Evolutionary conservation across 2,888 invertebrate genomes (phyloP).

Genomic region (Baccha elongata): DNA sequence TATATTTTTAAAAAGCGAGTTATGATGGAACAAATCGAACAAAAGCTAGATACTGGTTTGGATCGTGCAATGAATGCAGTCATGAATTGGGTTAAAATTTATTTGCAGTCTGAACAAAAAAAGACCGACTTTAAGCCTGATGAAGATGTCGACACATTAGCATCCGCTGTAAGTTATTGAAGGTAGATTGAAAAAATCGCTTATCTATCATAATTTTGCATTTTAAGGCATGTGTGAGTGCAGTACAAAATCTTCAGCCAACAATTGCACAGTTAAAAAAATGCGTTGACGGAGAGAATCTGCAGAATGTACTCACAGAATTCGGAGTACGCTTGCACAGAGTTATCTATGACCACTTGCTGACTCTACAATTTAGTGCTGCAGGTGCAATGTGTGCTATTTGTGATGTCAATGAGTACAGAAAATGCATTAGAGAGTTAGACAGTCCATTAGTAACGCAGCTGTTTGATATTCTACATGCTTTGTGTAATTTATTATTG

Average conservation of each 20-base stretch:
- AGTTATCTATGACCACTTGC: slow-evolving; percentile 96
- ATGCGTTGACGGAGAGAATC: slow-evolving; percentile 95
- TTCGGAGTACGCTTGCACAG: slow-evolving; percentile 96
- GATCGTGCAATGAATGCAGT: slow-evolving; percentile 94
- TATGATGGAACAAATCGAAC: slow-evolving; percentile 93
- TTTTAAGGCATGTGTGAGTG: slow-evolving; percentile 90
- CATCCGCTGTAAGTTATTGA: slow-evolving; percentile 88
- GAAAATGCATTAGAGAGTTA: slow-evolving; percentile 90
- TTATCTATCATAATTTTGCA: slow-evolving; percentile 75
- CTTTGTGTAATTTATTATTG: slow-evolving; percentile 96
- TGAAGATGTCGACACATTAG: slow-evolving; percentile 92
- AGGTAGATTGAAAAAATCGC: too few relatives aligned
- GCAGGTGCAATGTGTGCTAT: slow-evolving; percentile 98
- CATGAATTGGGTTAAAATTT: slow-evolving; percentile 94
- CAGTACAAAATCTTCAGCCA: slow-evolving; percentile 91
- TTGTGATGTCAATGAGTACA: slow-evolving; percentile 98
- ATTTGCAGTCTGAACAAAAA: slow-evolving; percentile 96
- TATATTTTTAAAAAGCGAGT: slow-evolving; percentile 93
- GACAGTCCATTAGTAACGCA: slow-evolving; percentile 90
- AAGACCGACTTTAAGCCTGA: slow-evolving; percentile 97
- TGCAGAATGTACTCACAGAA: slow-evolving; percentile 92
- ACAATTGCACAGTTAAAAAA: slow-evolving; percentile 90
- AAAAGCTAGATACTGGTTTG: slow-evolving; percentile 93
- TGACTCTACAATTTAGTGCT: slow-evolving; percentile 96
- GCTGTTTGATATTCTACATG: slow-evolving; percentile 97